Conservation (phyloP, 2,888 invertebrate genomes). For the Drosophila quasianomalipes region DNA sequence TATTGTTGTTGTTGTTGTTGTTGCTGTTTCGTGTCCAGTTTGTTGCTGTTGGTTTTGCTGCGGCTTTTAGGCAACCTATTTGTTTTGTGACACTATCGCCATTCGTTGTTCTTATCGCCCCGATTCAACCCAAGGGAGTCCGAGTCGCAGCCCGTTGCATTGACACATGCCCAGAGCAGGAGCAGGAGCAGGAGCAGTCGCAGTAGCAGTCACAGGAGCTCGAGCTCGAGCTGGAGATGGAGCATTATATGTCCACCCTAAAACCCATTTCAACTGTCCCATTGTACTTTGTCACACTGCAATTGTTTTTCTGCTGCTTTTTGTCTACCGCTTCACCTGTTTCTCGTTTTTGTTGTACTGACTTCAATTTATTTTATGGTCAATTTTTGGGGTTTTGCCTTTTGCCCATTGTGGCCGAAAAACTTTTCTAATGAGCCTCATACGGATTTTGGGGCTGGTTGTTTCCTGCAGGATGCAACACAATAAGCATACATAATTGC, state of each 20-base stretch:
- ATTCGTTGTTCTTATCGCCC: slow-evolving; percentile 62
- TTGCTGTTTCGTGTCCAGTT: slow-evolving; percentile 46
- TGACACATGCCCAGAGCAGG: slow-evolving; percentile 58
- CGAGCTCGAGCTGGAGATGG: neutral
- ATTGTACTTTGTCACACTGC: slow-evolving; percentile 68
- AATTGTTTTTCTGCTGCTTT: slow-evolving; percentile 54
- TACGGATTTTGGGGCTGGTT: slow-evolving; percentile 58
- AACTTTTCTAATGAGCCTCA: slow-evolving; percentile 72
- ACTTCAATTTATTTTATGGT: slow-evolving; percentile 73
- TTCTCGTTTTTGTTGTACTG: slow-evolving; percentile 36
- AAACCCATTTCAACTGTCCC: slow-evolving; percentile 65
- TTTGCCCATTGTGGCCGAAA: slow-evolving; percentile 38
- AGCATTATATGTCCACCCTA: slow-evolving; percentile 33
- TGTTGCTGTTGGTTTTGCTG: slow-evolving; percentile 66
- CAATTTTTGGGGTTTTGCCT: slow-evolving; percentile 45
- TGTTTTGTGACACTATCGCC: slow-evolving; percentile 75
- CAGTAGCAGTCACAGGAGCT: neutral
- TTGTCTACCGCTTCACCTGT: slow-evolving; percentile 37
- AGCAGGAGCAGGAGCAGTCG: neutral
- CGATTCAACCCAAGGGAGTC: slow-evolving; percentile 41
- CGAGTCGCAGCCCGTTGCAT: slow-evolving; percentile 33
- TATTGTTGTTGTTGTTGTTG: slow-evolving; percentile 28
- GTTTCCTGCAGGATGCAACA: slow-evolving; percentile 50
- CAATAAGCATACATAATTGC: slow-evolving; percentile 66
- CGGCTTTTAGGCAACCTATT: slow-evolving; percentile 77